These are phyloP conservation scores for Bombus affinis DNA, from an alignment of 1,140 invertebrate species.

Conservation along the genomic window DNA sequence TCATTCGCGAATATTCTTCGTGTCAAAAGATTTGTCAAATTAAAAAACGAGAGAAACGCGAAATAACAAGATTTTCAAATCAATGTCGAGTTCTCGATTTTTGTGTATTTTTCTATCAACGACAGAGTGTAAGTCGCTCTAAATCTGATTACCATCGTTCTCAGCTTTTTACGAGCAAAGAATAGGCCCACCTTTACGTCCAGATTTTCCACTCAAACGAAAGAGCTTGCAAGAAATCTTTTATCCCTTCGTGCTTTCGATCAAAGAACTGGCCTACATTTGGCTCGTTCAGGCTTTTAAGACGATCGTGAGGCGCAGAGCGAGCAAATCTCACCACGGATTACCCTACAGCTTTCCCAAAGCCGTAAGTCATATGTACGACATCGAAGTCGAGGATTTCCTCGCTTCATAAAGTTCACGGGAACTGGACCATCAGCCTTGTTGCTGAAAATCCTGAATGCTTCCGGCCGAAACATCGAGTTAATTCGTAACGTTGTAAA, in stretches of 20 bases:
- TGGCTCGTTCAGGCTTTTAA: constrained; percentile 38
- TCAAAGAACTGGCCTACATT: constrained; percentile 42
- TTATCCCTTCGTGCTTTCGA: not conserved
- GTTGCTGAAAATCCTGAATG: not conserved
- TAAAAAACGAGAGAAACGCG: not conserved
- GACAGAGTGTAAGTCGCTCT: not conserved
- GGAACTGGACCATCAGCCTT: not conserved
- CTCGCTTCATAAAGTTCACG: not conserved
- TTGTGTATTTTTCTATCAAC: not conserved
- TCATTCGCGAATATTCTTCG: no score
- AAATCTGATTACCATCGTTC: not conserved
- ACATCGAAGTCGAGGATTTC: no score
- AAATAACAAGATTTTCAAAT: not conserved
- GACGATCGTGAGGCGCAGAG: not conserved
- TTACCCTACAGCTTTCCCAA: not conserved
- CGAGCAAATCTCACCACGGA: constrained; percentile 10
- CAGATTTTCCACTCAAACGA: not conserved
- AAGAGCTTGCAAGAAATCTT: not conserved
- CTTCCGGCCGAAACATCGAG: not conserved
- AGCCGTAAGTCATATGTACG: not conserved
- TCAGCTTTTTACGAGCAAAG: not conserved
- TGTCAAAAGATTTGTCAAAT: not conserved
- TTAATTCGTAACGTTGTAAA: not conserved
- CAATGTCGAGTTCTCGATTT: not conserved
- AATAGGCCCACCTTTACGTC: not conserved